Conservation (phyloP, 2,797 vertebrate genomes). For the Esox lucius region DNA sequence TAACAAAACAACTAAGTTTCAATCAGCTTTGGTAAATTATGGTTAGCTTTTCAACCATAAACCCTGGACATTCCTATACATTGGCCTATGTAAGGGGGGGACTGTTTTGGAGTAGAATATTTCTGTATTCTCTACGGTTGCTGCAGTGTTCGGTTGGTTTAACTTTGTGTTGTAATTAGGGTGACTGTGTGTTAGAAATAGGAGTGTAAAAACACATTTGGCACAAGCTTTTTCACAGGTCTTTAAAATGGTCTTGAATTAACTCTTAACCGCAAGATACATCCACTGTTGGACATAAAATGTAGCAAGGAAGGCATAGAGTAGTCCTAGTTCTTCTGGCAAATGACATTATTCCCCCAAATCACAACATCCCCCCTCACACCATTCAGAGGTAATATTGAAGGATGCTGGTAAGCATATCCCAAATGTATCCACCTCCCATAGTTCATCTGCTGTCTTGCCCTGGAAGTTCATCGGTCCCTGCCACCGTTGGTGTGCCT, state of each 20-base stretch:
- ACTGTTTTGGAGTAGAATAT: constrained; percentile 28
- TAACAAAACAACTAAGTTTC: no score
- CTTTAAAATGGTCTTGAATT: constrained; percentile 55
- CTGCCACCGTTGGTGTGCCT: background rate
- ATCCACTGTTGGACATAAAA: background rate
- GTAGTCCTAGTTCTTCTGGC: background rate
- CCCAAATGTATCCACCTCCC: background rate
- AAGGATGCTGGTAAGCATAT: background rate
- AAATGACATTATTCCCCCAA: background rate
- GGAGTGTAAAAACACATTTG: constrained; percentile 53
- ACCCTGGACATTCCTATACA: no score
- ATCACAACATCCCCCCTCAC: background rate
- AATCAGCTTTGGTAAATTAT: background rate
- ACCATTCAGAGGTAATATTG: background rate
- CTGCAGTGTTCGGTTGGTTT: constrained; percentile 48
- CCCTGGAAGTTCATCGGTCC: constrained; percentile 12
- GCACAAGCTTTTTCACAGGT: constrained; percentile 46
- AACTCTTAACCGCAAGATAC: constrained; percentile 50
- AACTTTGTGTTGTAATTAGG: constrained; percentile 59
- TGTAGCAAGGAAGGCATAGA: constrained; percentile 1
- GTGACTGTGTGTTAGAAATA: constrained; percentile 61
- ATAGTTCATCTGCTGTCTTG: constrained; percentile 24
- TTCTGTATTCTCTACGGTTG: constrained; percentile 40
- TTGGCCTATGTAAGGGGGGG: background rate
- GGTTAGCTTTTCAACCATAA: background rate